Conservation (phyloP, 2,797 vertebrate species). For the Onychomys arenicola region DNA sequence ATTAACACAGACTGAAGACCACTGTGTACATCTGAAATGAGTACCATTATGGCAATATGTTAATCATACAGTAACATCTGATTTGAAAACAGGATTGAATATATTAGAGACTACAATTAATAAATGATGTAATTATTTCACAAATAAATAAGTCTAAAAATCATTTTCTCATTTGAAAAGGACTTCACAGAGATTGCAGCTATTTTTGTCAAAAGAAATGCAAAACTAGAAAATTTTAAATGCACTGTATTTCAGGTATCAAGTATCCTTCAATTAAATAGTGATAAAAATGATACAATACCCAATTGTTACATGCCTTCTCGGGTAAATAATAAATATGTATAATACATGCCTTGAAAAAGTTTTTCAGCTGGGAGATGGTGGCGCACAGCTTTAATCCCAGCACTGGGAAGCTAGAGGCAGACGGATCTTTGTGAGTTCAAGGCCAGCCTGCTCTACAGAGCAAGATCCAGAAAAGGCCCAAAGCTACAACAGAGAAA, state of each 20-base stretch:
- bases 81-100: not conserved
- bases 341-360: not conserved
- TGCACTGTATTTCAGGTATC: not conserved
- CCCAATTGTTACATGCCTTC: not conserved
- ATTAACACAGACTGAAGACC: not conserved
- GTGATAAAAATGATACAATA: not conserved
- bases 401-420: too few relatives aligned
- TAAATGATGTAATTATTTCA: conserved; percentile 43
- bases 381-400: too few relatives aligned
- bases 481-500: too few relatives aligned
- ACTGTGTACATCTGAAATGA: not conserved
- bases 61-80: not conserved
- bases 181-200: not conserved
- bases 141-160: not conserved
- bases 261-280: conserved; percentile 50
- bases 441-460: too few relatives aligned
- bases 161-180: conserved; percentile 9
- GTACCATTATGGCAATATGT: not conserved
- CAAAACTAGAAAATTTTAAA: conserved; percentile 37
- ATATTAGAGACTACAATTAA: not conserved
- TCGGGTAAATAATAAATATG: not conserved
- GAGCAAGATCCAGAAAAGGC: too few relatives aligned
- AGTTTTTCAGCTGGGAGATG: too few relatives aligned
- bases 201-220: conserved; percentile 12
- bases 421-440: too few relatives aligned